Evolutionary conservation across 2,888 invertebrate genomes (phyloP), one percentile per base, ranked within the genome.

Genomic region (Celastrina argiolus): DNA sequence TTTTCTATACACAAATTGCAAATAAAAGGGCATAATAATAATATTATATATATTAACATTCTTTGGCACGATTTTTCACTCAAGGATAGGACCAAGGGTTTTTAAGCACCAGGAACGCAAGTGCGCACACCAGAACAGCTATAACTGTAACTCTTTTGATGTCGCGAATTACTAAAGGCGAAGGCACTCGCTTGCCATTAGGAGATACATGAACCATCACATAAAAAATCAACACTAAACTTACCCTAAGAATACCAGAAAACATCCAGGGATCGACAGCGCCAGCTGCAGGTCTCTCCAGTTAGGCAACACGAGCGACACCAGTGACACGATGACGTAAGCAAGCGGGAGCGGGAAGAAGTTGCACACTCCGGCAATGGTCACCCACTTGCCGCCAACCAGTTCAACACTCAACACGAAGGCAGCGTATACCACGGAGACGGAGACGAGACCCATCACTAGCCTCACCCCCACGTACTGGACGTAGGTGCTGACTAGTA

Each of bases 341-440:
- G 95, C 94, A 65, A 96, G 80, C 16, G 96, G 95, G 69, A 96
- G 92, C 69, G 96, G 96, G 81, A 96, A 95, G 76, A 96, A 92
- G 82, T 96, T 96, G 74, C 95, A 95, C 69, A 96, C 95, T 66
- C 96, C 96, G 2, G 96, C 94, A 67, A 96, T 94, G 2, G 95
- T 96, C 69, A 96, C 92, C 95, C 96, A 96, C 74, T 94, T 94
- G 2, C 96, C 95, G 51, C 95, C 95, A 3, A 96, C 95, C 66
- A 95, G 87, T 81, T 96, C 96, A 74, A 96, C 95, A 42, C 95
- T 94, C 41, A 96, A 87, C 6, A 96, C 96, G 74, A 96, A 95
- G 31, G 95, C 95, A 45, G 96, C 94, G 81, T 96, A 95, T 28
- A 96, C 96, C 63, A 96, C 94, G 18, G 96, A 95, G n/a, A 96